phyloP scores from a whole-genome alignment of 2,113 vertebrate genomes.

The Thunnus thynnus region DNA sequence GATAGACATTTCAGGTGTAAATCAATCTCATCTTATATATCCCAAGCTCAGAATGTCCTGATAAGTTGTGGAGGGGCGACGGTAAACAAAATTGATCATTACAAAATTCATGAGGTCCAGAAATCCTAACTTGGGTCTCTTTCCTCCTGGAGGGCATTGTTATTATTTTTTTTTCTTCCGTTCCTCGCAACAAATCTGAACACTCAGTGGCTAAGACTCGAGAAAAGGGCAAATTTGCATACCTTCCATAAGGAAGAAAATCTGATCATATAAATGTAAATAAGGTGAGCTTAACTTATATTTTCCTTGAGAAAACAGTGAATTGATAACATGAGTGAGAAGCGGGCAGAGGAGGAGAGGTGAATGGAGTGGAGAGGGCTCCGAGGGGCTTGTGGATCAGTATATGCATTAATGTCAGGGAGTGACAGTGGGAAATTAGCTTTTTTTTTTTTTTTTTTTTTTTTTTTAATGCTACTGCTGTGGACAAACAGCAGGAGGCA shows the following conservation, averaged over 20 bases:
- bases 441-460: slow-evolving; percentile 15
- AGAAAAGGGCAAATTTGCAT: slow-evolving; percentile 88
- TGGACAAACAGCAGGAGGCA: slow-evolving; percentile 75
- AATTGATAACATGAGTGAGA: slow-evolving; percentile 77
- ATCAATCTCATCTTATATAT: slow-evolving; percentile 73
- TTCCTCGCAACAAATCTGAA: slow-evolving; percentile 69
- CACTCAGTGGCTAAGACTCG: slow-evolving; percentile 65
- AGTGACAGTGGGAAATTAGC: slow-evolving; percentile 32
- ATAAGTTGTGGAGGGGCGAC: slow-evolving; percentile 56
- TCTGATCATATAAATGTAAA: slow-evolving; percentile 90
- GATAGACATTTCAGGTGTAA: slow-evolving; percentile 56
- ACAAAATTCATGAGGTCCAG: slow-evolving; percentile 83
- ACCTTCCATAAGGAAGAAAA: slow-evolving; percentile 82
- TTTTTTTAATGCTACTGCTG: slow-evolving; percentile 30
- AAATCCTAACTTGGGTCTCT: slow-evolving; percentile 74
- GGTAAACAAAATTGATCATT: slow-evolving; percentile 83
- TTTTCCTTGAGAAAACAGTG: slow-evolving; percentile 80
- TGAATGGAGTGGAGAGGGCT: slow-evolving; percentile 65
- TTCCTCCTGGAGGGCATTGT: slow-evolving; percentile 81
- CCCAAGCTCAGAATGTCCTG: slow-evolving; percentile 55
- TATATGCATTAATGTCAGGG: slow-evolving; percentile 63
- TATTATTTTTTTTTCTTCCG: slow-evolving; percentile 68
- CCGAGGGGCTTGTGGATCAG: slow-evolving; percentile 59
- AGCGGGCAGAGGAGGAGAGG: slow-evolving; percentile 45
- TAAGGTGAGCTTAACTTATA: slow-evolving; percentile 85